These are phyloP conservation scores for Xenentodon cancila DNA, from an alignment of 2,797 vertebrate genomes.

Conservation along the genomic window DNA sequence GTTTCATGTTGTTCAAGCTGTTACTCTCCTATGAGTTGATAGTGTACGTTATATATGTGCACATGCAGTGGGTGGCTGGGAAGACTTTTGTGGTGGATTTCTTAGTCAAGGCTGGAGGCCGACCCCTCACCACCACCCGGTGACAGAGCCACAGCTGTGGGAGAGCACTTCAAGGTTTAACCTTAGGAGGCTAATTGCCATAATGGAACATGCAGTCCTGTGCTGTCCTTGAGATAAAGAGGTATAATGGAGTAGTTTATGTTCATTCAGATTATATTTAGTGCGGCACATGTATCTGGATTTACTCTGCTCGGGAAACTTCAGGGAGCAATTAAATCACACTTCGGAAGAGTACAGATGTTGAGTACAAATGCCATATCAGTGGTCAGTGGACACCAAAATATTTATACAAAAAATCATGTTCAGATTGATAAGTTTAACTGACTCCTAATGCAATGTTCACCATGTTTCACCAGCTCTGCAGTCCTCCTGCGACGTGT, in stretches of 20 bases:
- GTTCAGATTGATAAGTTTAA: too few relatives aligned
- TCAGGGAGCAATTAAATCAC: too few relatives aligned
- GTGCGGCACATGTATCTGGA: slow-evolving; percentile 52
- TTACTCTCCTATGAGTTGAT: too few relatives aligned
- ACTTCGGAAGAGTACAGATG: too few relatives aligned
- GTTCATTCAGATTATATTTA: slow-evolving; percentile 66
- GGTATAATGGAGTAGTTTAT: slow-evolving; percentile 69
- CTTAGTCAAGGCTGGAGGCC: slow-evolving; percentile 59
- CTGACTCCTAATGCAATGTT: too few relatives aligned
- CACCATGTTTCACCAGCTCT: too few relatives aligned
- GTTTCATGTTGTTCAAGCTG: too few relatives aligned
- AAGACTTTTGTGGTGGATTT: slow-evolving; percentile 47
- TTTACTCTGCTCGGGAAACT: slow-evolving; percentile 29
- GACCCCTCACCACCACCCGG: slow-evolving; percentile 45
- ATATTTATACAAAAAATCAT: too few relatives aligned
- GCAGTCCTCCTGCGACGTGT: too few relatives aligned
- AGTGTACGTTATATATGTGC: too few relatives aligned
- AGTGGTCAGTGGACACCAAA: too few relatives aligned
- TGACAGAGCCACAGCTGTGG: slow-evolving; percentile 79
- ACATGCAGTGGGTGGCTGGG: slow-evolving; percentile 12
- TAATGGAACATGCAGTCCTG: slow-evolving; percentile 73
- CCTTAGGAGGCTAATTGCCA: slow-evolving; percentile 69
- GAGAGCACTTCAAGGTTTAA: slow-evolving; percentile 79
- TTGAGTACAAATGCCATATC: too few relatives aligned
- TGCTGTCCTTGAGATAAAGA: slow-evolving; percentile 78